These are phyloP conservation scores for Hypothenemus hampei DNA, from an alignment of 1,140 invertebrate genomes.

Conservation along the genomic window DNA sequence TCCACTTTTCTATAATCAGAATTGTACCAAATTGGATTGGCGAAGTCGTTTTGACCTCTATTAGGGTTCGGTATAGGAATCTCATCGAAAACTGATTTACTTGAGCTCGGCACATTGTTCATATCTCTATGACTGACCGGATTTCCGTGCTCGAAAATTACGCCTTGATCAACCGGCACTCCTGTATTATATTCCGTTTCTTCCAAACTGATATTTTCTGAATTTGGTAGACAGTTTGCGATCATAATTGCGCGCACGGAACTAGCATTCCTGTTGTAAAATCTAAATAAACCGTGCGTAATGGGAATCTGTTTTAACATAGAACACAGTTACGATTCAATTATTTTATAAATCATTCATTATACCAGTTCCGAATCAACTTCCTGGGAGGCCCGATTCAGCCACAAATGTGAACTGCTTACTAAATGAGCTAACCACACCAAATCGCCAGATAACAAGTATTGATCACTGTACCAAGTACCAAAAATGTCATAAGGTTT, in stretches of 20 bases:
- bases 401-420: slow-evolving; percentile 73
- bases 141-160: slow-evolving; percentile 48
- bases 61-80: slow-evolving; percentile 15
- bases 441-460: slow-evolving; percentile 75
- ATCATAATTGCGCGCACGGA: slow-evolving; percentile 72
- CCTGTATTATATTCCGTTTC: slow-evolving; percentile 38
- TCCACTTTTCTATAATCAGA: slow-evolving; percentile 54
- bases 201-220: slow-evolving; percentile 37
- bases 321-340: neutral
- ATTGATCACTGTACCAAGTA: slow-evolving; percentile 81
- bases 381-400: slow-evolving; percentile 81
- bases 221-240: slow-evolving; percentile 59
- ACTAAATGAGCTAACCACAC: slow-evolving; percentile 76
- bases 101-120: slow-evolving; percentile 24
- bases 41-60: slow-evolving; percentile 21
- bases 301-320: slow-evolving; percentile 63
- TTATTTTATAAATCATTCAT: neutral
- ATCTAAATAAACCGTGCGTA: slow-evolving; percentile 70
- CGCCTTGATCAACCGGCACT: slow-evolving; percentile 24
- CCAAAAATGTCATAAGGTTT: slow-evolving; percentile 89
- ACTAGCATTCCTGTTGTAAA: slow-evolving; percentile 79
- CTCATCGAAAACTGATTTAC: slow-evolving; percentile 25
- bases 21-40: slow-evolving; percentile 52
- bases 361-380: slow-evolving; percentile 69
- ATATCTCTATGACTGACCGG: slow-evolving; percentile 52